Evolutionary conservation across 2,113 vertebrate genomes (phyloP), one percentile per base, ranked within the genome.

Genomic region (Eonycteris spelaea): DNA sequence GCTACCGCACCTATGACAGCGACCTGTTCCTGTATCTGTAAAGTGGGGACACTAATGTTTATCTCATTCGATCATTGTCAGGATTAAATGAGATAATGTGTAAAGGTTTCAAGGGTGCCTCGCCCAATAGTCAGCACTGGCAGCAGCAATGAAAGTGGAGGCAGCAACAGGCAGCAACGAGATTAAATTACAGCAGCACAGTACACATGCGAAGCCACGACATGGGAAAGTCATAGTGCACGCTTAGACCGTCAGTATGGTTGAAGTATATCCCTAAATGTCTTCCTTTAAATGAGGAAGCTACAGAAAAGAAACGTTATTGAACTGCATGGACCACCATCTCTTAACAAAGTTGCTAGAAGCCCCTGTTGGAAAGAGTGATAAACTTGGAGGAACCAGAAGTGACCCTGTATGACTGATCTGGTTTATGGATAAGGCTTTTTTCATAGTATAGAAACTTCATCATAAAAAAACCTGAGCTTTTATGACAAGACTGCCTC

Each of bases 121-220:
- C 2, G 61, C 3, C 26, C 59, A 12, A 51, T 2, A 15, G 40
- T 2, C n/a, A 21, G 26, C 68, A 21, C 1, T 0, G 35, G 12
- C 8, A 2, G 7, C 3, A 16, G 38, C 18, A 4, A 70, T 22
- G 5, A 16, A 45, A 24, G 30, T 3, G 0, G 7, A 43, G 2
- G 5, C 5, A 33, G n/a, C 55, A 26, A 22, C 7, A n/a, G 19
- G 19, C 55, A 5, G 4, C 5, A 11, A 16, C n/a, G 67, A 15
- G 51, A n/a, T 35, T 0, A 15, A 59, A n/a, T 35, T 0, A 67
- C 30, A 28, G 2, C 18, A 43, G 57, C 48, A n/a, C 12, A 24
- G 19, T 0, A 2, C 1, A 4, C 0, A 6, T 0, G 1, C 13
- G 26, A 45, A n/a, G 70, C 24, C 6, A 13, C 33, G 6, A 0